Evolutionary conservation across 1,140 invertebrate species (phyloP).

Genomic region (Drosophila mayri): DNA sequence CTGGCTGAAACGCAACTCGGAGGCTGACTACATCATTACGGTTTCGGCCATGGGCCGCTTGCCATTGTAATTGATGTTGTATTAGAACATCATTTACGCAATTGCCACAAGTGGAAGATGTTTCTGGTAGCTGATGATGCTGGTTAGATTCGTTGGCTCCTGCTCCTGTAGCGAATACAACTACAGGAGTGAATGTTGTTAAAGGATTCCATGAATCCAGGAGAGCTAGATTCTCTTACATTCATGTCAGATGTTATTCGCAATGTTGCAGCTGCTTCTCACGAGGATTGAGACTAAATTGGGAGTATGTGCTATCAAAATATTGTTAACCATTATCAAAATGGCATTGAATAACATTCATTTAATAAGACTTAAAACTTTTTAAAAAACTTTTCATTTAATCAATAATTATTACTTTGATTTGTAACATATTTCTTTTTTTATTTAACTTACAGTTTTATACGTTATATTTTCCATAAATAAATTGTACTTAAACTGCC

Average conservation of each 20-base stretch:
- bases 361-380: background rate
- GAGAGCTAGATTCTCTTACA: background rate
- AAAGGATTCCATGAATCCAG: background rate
- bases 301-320: no score
- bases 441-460: background rate
- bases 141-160: conserved; percentile 33
- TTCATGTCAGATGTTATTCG: background rate
- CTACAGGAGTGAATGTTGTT: conserved; percentile 1
- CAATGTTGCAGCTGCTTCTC: background rate
- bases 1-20: conserved; percentile 56
- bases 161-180: conserved; percentile 1
- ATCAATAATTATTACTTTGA: no score
- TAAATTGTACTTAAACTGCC: background rate
- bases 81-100: conserved; percentile 82
- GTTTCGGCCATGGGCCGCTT: conserved; percentile 76
- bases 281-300: background rate
- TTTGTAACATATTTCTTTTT: background rate
- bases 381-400: no score
- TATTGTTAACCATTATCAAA: background rate
- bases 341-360: background rate
- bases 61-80: conserved; percentile 83
- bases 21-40: conserved; percentile 75
- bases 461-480: background rate
- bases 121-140: conserved; percentile 27
- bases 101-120: conserved; percentile 65